A percentile compares a stretch with the other conserved stretches of the same genome.
phyloP scores from a whole-genome alignment of 1,140 invertebrate genomes.

The Stegodyphus dumicola region DNA sequence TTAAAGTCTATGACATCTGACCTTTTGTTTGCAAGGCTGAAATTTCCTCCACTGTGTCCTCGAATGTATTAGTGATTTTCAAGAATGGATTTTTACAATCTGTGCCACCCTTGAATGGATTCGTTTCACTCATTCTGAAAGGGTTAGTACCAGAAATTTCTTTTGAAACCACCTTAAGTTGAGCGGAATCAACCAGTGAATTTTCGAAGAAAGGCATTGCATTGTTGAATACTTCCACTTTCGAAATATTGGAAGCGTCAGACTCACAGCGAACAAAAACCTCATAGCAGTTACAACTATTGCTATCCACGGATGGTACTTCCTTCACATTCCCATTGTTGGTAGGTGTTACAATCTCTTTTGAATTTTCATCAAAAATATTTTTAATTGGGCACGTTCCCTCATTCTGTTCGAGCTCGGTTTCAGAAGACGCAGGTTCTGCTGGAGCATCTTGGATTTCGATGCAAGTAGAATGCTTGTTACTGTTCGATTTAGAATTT shows the following conservation, averaged over 20 bases:
- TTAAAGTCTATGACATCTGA: constrained; percentile 22
- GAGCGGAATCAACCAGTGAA: neutral
- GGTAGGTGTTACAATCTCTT: neutral
- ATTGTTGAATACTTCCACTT: neutral
- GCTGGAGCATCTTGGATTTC: neutral
- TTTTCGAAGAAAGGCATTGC: neutral
- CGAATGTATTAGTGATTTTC: constrained; percentile 1
- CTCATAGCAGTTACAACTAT: neutral
- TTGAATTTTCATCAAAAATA: neutral
- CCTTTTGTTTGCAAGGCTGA: constrained; percentile 27
- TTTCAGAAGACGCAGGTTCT: neutral
- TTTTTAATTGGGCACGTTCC: neutral
- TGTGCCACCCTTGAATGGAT: constrained; percentile 10
- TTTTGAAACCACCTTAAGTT: neutral
- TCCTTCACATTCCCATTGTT: neutral
- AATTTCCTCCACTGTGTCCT: neutral
- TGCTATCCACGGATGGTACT: neutral
- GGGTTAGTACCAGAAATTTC: neutral
- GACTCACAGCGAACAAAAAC: neutral
- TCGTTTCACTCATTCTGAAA: constrained; percentile 3
- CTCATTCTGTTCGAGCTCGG: neutral
- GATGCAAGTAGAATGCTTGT: neutral
- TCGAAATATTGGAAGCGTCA: neutral
- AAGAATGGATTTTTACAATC: constrained; percentile 32
- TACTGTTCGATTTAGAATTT: neutral